Conservation (phyloP, 2,888 invertebrate genomes). For the Eueremaeus valkanovi region DNA sequence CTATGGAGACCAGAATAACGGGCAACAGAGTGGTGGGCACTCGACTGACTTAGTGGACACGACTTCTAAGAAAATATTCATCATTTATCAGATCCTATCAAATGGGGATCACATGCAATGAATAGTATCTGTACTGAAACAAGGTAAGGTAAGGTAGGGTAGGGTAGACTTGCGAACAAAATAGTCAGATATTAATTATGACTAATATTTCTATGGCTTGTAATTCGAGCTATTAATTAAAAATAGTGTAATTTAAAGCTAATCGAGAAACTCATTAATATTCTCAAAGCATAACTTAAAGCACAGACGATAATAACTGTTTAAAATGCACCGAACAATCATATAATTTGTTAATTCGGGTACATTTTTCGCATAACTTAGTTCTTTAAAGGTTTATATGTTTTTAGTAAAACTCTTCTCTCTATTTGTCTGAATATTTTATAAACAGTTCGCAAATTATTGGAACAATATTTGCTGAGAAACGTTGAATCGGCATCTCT, state of each 20-base stretch:
- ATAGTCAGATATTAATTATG: neutral
- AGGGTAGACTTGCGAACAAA: neutral
- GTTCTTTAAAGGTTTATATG: neutral
- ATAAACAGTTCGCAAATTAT: neutral
- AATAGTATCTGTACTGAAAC: no score
- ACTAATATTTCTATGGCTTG: neutral
- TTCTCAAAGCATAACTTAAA: neutral
- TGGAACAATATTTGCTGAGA: neutral
- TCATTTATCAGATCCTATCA: constrained; percentile 1
- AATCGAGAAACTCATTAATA: constrained; percentile 26
- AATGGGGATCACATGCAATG: no score
- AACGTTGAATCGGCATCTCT: neutral
- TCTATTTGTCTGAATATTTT: neutral
- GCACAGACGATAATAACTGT: neutral
- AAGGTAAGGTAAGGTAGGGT: no score
- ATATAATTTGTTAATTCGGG: neutral
- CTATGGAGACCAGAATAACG: neutral
- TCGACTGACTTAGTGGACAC: no score
- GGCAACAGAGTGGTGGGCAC: no score
- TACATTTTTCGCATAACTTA: neutral
- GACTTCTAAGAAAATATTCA: neutral
- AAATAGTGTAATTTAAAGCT: constrained; percentile 2
- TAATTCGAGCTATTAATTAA: constrained; percentile 20
- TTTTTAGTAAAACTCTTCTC: neutral
- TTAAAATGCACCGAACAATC: neutral